Evolutionary conservation across 2,797 vertebrate species (phyloP).

Genomic region (Chrosomus eos): DNA sequence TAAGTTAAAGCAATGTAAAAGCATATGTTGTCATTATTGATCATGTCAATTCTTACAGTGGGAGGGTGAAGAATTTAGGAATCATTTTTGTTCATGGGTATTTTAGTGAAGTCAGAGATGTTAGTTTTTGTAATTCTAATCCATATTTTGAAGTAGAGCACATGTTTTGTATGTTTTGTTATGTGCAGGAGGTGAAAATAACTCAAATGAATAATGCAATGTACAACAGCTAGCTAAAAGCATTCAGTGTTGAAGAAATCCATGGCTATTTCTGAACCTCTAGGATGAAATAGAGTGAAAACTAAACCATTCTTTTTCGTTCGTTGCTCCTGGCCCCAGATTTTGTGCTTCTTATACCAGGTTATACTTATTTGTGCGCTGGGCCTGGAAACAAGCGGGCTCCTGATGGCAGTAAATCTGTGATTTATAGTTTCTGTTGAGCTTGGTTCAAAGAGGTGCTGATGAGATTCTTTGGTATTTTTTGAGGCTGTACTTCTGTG

Average conservation of each 20-base stretch:
- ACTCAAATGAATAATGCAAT: slow-evolving; percentile 2
- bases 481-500: slow-evolving; percentile 2
- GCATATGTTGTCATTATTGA: no score
- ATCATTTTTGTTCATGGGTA: not conserved
- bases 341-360: slow-evolving; percentile 19
- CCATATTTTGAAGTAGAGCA: not conserved
- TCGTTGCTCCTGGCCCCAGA: not conserved
- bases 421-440: slow-evolving; percentile 20
- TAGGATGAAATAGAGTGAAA: slow-evolving; percentile 4
- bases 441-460: not conserved
- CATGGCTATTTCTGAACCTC: not conserved
- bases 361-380: not conserved
- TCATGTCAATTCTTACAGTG: no score
- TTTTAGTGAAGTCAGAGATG: not conserved
- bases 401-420: slow-evolving; percentile 3
- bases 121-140: not conserved
- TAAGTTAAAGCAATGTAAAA: no score
- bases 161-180: not conserved
- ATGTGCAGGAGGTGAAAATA: not conserved
- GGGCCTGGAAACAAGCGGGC: not conserved
- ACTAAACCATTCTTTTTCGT: not conserved
- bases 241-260: not conserved
- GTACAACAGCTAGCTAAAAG: not conserved
- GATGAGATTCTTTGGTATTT: slow-evolving; percentile 28
- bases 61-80: not conserved